phyloP scores from a whole-genome alignment of 2,797 vertebrate species.

The Pipistrellus pipistrellus region DNA sequence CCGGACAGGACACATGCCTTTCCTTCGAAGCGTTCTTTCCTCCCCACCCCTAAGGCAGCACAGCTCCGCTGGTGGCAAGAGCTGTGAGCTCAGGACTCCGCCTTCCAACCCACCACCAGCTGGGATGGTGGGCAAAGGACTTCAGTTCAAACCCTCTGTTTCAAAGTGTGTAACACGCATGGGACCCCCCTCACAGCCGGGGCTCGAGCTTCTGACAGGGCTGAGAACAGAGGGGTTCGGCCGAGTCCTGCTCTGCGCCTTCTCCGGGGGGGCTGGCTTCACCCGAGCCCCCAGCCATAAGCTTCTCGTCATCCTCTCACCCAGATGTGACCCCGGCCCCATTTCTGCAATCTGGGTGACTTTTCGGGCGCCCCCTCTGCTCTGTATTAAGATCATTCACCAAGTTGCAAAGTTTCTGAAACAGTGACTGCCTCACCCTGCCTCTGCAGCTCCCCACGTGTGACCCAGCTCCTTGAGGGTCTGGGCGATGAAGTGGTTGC shows the following conservation, averaged over 20 bases:
- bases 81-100: not conserved
- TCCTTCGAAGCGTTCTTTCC: not conserved
- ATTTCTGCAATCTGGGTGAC: not conserved
- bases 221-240: not conserved
- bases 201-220: not conserved
- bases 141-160: not conserved
- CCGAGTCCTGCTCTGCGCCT: too few species aligned
- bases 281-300: not conserved
- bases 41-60: not conserved
- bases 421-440: not conserved
- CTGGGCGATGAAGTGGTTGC: not conserved
- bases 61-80: not conserved
- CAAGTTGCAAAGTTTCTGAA: not conserved
- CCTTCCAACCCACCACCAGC: not conserved
- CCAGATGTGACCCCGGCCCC: not conserved
- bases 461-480: not conserved
- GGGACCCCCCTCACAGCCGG: not conserved
- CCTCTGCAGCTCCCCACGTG: not conserved
- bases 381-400: not conserved
- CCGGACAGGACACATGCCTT: not conserved
- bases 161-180: not conserved
- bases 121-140: not conserved
- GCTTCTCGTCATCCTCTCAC: not conserved
- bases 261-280: not conserved
- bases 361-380: not conserved